phyloP scores from a whole-genome alignment of 92 coral and sea anemone genomes.

The Micromussa lordhowensis region DNA sequence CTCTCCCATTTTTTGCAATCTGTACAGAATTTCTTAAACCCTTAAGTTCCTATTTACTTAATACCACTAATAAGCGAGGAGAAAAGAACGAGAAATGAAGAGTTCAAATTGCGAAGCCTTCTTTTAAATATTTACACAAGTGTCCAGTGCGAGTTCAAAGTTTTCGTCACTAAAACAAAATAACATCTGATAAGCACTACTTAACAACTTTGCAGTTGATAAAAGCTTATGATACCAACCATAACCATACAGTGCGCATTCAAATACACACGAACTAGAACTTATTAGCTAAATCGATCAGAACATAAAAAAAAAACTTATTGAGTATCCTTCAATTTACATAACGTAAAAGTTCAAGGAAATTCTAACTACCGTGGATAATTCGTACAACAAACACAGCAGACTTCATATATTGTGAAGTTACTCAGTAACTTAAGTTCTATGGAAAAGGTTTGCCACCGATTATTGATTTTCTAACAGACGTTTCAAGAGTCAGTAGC shows the following conservation, averaged over 20 bases:
- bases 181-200: background rate
- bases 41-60: background rate
- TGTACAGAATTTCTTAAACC: background rate
- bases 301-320: background rate
- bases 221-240: background rate
- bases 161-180: background rate
- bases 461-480: too few relatives aligned
- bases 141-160: background rate
- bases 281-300: background rate
- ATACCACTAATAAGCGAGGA: background rate
- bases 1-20: too few relatives aligned
- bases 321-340: background rate
- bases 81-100: background rate
- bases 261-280: background rate
- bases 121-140: background rate
- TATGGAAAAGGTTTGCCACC: too few relatives aligned
- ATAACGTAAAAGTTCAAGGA: background rate
- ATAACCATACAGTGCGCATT: background rate
- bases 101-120: background rate
- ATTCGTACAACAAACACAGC: background rate
- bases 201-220: conserved; percentile 1
- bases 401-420: background rate
- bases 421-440: too few relatives aligned
- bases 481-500: too few relatives aligned
- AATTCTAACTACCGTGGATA: background rate